A percentile compares a stretch with the other conserved stretches of the same genome.
Evolutionary conservation across 2,888 invertebrate genomes (phyloP).

Genomic region (Patella caerulea): DNA sequence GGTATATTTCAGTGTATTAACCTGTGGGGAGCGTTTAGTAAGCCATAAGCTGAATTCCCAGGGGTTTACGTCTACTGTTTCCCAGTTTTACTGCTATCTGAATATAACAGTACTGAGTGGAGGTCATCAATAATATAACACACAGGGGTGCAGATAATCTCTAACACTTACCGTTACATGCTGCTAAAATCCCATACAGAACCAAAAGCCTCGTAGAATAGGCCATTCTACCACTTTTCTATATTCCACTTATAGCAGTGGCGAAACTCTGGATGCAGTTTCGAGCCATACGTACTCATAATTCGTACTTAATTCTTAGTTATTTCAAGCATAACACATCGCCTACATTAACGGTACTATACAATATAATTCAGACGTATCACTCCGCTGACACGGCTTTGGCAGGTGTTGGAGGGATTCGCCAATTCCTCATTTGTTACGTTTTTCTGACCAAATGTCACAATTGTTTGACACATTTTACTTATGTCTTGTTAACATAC

Average conservation of each 20-base stretch:
- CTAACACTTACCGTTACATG: conserved; percentile 34
- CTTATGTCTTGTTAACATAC: too few relatives aligned
- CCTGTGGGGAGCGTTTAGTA: too few relatives aligned
- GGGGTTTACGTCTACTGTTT: too few relatives aligned
- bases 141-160: conserved; percentile 20
- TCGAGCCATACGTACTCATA: neutral
- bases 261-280: neutral
- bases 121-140: conserved; percentile 29
- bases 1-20: too few relatives aligned
- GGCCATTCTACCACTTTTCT: neutral
- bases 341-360: conserved; percentile 7
- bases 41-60: too few relatives aligned
- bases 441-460: too few relatives aligned
- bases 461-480: too few relatives aligned
- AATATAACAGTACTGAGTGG: conserved; percentile 5
- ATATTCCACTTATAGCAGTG: conserved; percentile 4
- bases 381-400: conserved; percentile 13
- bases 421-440: too few relatives aligned
- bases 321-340: conserved; percentile 10
- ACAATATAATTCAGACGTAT: conserved; percentile 4
- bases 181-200: conserved; percentile 30
- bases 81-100: neutral
- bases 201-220: conserved; percentile 19
- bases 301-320: conserved; percentile 4
- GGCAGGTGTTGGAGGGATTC: neutral